Conservation (phyloP, 53 echinoderm and acorn worm genomes). For the Zoroaster sp. region DNA sequence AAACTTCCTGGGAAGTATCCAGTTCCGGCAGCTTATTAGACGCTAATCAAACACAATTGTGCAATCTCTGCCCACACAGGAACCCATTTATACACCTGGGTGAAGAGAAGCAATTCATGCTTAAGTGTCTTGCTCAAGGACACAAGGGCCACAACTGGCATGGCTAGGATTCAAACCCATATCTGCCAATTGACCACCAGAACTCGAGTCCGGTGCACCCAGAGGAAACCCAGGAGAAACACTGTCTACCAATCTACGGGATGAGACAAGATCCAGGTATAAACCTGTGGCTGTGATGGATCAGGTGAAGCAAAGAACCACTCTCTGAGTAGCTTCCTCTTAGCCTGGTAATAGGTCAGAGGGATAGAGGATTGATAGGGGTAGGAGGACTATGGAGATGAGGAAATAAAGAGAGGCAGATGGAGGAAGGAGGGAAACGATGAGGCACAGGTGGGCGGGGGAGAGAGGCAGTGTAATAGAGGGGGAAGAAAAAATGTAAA, state of each 20-base stretch:
- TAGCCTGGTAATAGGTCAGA: constrained; percentile 67
- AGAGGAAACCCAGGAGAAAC: too few relatives aligned
- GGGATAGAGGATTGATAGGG: constrained; percentile 30
- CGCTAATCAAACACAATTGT: too few relatives aligned
- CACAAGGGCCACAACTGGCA: too few relatives aligned
- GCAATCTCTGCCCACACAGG: too few relatives aligned
- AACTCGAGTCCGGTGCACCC: too few relatives aligned
- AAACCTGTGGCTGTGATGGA: constrained; percentile 28
- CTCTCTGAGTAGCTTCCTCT: constrained; percentile 64
- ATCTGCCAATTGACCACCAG: too few relatives aligned
- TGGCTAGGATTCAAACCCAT: too few relatives aligned
- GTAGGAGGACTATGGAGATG: background rate
- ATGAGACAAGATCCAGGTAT: background rate
- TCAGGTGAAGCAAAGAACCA: constrained; percentile 63
- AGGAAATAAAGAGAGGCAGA: background rate
- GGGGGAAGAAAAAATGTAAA: background rate
- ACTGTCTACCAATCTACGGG: background rate
- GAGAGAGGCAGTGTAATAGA: background rate
- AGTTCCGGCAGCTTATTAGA: too few relatives aligned
- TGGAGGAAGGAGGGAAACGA: background rate
- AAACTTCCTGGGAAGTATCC: too few relatives aligned
- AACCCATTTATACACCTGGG: too few relatives aligned
- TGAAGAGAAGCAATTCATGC: too few relatives aligned
- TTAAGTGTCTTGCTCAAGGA: too few relatives aligned
- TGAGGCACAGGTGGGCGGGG: background rate